These are phyloP conservation scores for Apamea monoglypha DNA, from an alignment of 2,888 invertebrate species.

Conservation along the genomic window DNA sequence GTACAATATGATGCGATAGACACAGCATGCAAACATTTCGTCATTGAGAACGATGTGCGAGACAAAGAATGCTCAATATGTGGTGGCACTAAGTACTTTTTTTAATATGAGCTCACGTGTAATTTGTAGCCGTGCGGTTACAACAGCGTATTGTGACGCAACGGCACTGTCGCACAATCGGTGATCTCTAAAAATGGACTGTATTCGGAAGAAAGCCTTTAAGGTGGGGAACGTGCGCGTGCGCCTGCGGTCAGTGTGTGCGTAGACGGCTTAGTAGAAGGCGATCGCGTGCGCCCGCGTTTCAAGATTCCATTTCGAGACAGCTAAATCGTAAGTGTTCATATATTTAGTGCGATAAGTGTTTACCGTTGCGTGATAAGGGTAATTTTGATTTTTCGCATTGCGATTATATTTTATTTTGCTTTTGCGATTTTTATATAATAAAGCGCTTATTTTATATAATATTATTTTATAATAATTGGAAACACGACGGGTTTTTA, in stretches of 20 bases:
- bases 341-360: slow-evolving; percentile 60
- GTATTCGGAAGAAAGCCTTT: slow-evolving; percentile 71
- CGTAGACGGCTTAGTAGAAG: slow-evolving; percentile 67
- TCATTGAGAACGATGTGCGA: slow-evolving; percentile 1
- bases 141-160: slow-evolving; percentile 63
- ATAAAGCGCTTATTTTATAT: neutral
- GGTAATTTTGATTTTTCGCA: slow-evolving; percentile 49
- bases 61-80: slow-evolving; percentile 11
- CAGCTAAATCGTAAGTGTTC: slow-evolving; percentile 71
- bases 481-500: neutral
- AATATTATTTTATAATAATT: neutral
- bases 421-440: slow-evolving; percentile 55
- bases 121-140: slow-evolving; percentile 34
- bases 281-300: slow-evolving; percentile 72
- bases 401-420: slow-evolving; percentile 52
- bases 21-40: no score
- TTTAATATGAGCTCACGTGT: slow-evolving; percentile 26
- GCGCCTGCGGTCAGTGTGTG: slow-evolving; percentile 70
- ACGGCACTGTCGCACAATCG: slow-evolving; percentile 63
- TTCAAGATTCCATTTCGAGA: slow-evolving; percentile 65
- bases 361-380: slow-evolving; percentile 54
- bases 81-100: neutral
- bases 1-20: no score
- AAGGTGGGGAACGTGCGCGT: slow-evolving; percentile 70
- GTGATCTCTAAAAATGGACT: slow-evolving; percentile 70